Base-by-base conservation (phyloP, 2,888 invertebrate genomes). In the Mactromeris polynyma region DNA sequence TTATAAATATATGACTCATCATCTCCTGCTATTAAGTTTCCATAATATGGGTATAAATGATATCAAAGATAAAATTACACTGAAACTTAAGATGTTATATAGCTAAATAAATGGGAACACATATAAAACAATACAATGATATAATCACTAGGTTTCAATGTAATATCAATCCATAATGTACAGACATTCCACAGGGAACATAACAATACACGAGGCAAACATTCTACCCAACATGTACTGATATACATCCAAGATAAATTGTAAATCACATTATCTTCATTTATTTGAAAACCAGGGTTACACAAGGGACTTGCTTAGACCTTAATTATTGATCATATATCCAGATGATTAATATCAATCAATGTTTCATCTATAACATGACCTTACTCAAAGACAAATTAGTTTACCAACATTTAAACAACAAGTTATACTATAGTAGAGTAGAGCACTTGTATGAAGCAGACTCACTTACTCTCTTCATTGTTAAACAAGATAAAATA, bases 241-340 rank as follows among this genome's bases (percentile, higher is more conserved):
- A 73, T 33, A 73, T 73, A 73, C 33, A 73, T 36, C 17, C 19
- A 4, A 19, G 73, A 73, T 73, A 73, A 4, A 33, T 73, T 33
- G 19, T 33, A 33, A 73, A 73, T 73, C 73, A 33, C 33, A 73
- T 73, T 33, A 73, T 36, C 36, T 36, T 33, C 33, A 73, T 36
- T 73, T 73, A 73, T 73, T 64, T 33, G 73, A 73, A 36, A 73
- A 73, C 73, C 73, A 3, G 36, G 17, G 33, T 33, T 17, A 19
- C 73, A 73, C 73, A 17, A 73, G 73, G 36, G 73, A 73, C 36
- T 73, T 26, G 36, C 26, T 69, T 73, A 33, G 33, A 33, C 73
- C 73, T 73, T 73, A 73, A 58, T 73, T 73, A 73, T 33, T 36
- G 73, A 73, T 73, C 73, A 73, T 33, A 33, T 33, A 36, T 73